phyloP scores from a whole-genome alignment of 2,797 vertebrate species.

The Notoglanidium macrostoma region DNA sequence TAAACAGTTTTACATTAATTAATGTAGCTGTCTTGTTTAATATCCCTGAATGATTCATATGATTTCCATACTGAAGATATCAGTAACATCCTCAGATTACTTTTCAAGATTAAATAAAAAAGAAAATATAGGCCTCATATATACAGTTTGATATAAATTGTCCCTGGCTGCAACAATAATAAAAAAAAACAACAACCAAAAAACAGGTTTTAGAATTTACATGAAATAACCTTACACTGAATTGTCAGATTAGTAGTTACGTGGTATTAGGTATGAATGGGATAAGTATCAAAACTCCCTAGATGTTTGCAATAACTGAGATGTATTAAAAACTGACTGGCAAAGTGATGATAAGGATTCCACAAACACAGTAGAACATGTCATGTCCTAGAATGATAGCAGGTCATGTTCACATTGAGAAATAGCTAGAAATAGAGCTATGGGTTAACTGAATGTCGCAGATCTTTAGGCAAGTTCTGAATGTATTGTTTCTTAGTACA shows the following conservation, averaged over 20 bases:
- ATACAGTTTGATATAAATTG: slow-evolving; percentile 62
- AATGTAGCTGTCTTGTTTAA: slow-evolving; percentile 36
- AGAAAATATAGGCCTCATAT: slow-evolving; percentile 38
- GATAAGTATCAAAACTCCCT: slow-evolving; percentile 23
- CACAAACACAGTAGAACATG: slow-evolving; percentile 20
- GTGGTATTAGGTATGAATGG: not conserved
- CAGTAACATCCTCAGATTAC: slow-evolving; percentile 57
- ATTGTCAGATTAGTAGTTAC: not conserved
- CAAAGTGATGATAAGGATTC: slow-evolving; percentile 13
- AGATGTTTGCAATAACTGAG: slow-evolving; percentile 27
- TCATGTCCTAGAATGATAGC: slow-evolving; percentile 29
- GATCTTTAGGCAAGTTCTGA: slow-evolving; percentile 55
- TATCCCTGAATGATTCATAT: slow-evolving; percentile 33
- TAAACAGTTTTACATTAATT: slow-evolving; percentile 15
- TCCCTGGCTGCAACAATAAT: slow-evolving; percentile 54
- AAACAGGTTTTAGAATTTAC: slow-evolving; percentile 47
- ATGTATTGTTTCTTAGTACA: slow-evolving; percentile 75
- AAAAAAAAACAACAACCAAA: not conserved
- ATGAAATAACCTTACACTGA: slow-evolving; percentile 5
- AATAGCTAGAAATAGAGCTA: slow-evolving; percentile 60
- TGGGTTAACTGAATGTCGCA: slow-evolving; percentile 63
- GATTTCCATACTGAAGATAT: slow-evolving; percentile 18
- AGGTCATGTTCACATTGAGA: slow-evolving; percentile 45
- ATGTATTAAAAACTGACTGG: not conserved
- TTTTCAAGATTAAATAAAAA: slow-evolving; percentile 53